Evolutionary conservation across 2,113 vertebrate species (phyloP), one percentile per base, ranked within the genome.

Genomic region (Nerophis lumbriciformis): DNA sequence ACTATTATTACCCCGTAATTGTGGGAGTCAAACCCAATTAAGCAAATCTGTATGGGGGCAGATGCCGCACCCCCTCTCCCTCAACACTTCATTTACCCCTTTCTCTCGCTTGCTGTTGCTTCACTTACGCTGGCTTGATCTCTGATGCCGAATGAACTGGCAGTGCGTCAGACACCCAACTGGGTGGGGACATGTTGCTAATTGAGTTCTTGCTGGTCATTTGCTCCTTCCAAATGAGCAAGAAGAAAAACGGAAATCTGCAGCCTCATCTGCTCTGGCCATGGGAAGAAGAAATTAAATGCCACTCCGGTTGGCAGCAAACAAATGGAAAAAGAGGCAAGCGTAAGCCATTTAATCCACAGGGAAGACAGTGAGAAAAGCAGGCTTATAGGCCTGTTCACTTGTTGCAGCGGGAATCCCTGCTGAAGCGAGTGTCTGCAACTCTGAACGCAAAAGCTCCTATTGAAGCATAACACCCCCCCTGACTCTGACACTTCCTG

Each of bases 161-260:
- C 48, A 14, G 63, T 12, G n/a, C 5, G 76, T 81, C 61, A 56
- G 82, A 83, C 69, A 61, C 82, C 62, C 16, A 2, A 72, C 75
- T 1, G 72, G 21, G 2, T n/a, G 1, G 59, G 78, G 85, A 87
- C 76, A 85, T 85, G 88, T 88, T 85, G 80, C 90, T 93, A 88
- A 94, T 93, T 92, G 89, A 90, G 87, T 91, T 87, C 92, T 93
- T 38, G 72, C 85, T 83, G 86, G 77, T 86, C 79, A 92, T 90
- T 92, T 94, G 89, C 90, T 86, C 86, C 88, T 87, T 84, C 82
- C 88, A 93, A 93, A 85, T 94, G 91, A 93, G 91, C 90, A 92
- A 91, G 90, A 93, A 93, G 92, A 88, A 88, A 80, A 76, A 63
- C 50, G 61, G 66, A 65, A 87, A 82, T 71, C 54, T 63, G 58